Base-by-base conservation (phyloP, 30 jellyfish, hydroid and myxozoan species). In the Rhopilema esculentum region DNA sequence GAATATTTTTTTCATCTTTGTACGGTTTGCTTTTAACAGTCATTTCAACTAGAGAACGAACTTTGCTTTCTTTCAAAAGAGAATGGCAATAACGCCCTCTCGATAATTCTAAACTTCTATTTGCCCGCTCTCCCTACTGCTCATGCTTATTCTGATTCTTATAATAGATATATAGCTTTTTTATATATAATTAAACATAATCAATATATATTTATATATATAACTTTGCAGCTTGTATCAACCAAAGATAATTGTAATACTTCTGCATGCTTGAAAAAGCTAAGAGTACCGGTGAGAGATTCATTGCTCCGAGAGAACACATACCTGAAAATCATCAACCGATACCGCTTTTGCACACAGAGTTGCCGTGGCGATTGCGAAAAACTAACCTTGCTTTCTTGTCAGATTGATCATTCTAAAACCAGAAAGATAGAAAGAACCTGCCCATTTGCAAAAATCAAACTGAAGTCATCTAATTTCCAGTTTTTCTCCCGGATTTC, bases 371-470 rank as follows among this genome's bases (percentile, higher is more conserved):
- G 26, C 23, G 32, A 22, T 6, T 73, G 84, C 69, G 49, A 31
- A 18, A 50, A 73, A 48, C 16, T 0, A 16, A 8, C 64, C 28
- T 16, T 73, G 69, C 57, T 2, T 40, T 73, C 84, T 0, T 73
- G 84, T 22, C 15, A 28, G 6, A 30, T 23, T 73, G 49, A 22
- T 17, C 69, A 1, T 52, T 20, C 79, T 9, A 28, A 66, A 25
- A 61, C 19, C n/a, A 0, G 16, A 32, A 57, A 78, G 4, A 8
- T 78, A 17, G 79, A 78, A 0, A 63, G 79, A 32, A 19, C 70
- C 4, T 78, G 88, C 65, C 88, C 88, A 12, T 78, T 78, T 33
- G 88, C 78, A 22, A 62, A 29, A 25, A 63, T 78, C 30, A 31
- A 18, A 1, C 49, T 78, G 20, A 20, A 31, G 69, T 23, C 88